phyloP scores from a whole-genome alignment of 2,888 invertebrate species.

The Bombyx huttoni region DNA sequence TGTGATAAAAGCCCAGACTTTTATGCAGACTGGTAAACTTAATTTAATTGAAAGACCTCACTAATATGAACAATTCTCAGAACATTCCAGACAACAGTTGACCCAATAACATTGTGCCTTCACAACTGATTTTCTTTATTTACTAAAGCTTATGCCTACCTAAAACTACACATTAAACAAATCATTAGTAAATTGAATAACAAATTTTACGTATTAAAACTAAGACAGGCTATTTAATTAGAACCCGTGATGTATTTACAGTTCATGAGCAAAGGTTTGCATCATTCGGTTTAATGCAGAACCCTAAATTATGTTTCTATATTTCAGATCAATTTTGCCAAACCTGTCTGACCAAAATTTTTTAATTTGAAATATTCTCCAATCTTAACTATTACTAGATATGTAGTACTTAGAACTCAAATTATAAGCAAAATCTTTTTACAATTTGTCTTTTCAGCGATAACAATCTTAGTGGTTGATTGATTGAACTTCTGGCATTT shows the following conservation, averaged over 20 bases:
- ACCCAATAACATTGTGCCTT: not conserved
- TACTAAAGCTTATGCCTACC: slow-evolving; percentile 10
- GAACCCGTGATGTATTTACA: slow-evolving; percentile 61
- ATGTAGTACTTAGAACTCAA: too few species aligned
- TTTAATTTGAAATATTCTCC: too few species aligned
- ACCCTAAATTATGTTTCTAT: slow-evolving; percentile 20
- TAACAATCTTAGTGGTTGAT: too few species aligned
- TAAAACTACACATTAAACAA: slow-evolving; percentile 32
- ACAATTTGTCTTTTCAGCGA: too few species aligned
- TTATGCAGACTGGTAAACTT: too few species aligned
- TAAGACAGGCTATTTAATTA: slow-evolving; percentile 21
- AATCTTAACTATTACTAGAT: too few species aligned
- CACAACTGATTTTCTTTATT: not conserved
- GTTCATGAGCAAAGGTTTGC: slow-evolving; percentile 17
- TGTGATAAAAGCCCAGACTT: too few species aligned
- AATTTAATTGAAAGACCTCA: too few species aligned
- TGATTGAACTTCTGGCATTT: slow-evolving; percentile 1
- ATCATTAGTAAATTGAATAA: slow-evolving; percentile 48
- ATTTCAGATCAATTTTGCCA: slow-evolving; percentile 27
- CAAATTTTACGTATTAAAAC: slow-evolving; percentile 30
- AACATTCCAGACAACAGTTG: not conserved
- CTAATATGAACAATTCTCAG: not conserved
- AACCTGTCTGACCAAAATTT: too few species aligned
- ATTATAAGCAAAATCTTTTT: too few species aligned
- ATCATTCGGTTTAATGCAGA: slow-evolving; percentile 18